Conservation (phyloP, 2,797 vertebrate species). For the Eupleurogrammus muticus region DNA sequence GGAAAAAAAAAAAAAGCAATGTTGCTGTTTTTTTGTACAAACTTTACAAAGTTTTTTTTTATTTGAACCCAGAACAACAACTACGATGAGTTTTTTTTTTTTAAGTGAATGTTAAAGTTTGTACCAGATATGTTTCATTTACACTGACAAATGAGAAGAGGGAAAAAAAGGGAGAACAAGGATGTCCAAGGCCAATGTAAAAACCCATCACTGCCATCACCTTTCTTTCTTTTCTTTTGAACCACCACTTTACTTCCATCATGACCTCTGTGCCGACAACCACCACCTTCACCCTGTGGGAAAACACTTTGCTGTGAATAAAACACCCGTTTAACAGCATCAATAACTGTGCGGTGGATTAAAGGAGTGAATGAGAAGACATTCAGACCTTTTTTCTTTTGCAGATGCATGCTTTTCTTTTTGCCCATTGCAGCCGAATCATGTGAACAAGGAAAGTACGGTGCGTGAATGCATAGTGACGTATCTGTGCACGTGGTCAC, state of each 20-base stretch:
- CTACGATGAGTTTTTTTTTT: background rate
- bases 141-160: conserved; percentile 21
- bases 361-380: background rate
- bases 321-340: conserved; percentile 12
- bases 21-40: conserved; percentile 28
- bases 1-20: conserved; percentile 31
- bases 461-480: background rate
- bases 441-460: conserved; percentile 6
- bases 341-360: background rate
- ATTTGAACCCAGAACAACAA: conserved; percentile 33
- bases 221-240: background rate
- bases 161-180: conserved; percentile 17
- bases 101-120: conserved; percentile 46
- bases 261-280: conserved; percentile 1
- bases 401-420: background rate
- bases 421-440: conserved; percentile 16
- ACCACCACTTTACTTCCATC: background rate
- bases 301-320: background rate
- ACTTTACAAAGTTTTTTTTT: conserved; percentile 40
- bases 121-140: conserved; percentile 52
- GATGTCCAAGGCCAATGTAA: conserved; percentile 35
- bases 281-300: background rate
- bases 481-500: background rate
- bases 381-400: conserved; percentile 28
- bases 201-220: conserved; percentile 10